Percentiles rank a stretch among this genome's conserved stretches.
Conservation (phyloP, 1,140 invertebrate species). For the Oedothorax gibbosus region DNA sequence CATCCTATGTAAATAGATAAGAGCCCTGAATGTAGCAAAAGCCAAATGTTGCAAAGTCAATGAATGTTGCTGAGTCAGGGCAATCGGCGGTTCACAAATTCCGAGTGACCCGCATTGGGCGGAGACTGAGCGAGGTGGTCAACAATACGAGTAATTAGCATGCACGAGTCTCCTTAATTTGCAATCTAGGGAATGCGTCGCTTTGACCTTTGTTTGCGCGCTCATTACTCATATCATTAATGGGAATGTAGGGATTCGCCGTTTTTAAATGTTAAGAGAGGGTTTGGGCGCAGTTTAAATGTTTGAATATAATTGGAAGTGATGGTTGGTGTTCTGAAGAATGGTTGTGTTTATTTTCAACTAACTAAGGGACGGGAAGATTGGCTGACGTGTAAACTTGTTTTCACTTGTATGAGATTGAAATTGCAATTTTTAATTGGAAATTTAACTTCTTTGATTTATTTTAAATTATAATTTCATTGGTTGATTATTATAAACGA, state of each 20-base stretch:
- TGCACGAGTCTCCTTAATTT: conserved; percentile 55
- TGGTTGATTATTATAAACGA: too few species aligned
- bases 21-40: background rate
- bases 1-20: too few species aligned
- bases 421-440: too few species aligned
- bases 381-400: too few species aligned
- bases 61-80: conserved; percentile 43
- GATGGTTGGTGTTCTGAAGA: too few species aligned
- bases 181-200: conserved; percentile 45
- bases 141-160: conserved; percentile 60
- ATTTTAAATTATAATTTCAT: too few species aligned
- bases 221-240: conserved; percentile 55
- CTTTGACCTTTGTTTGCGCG: conserved; percentile 25
- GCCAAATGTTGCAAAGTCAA: conserved; percentile 9
- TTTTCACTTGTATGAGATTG: too few species aligned
- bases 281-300: too few species aligned
- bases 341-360: too few species aligned
- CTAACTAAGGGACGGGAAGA: too few species aligned
- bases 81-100: conserved; percentile 46
- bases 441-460: too few species aligned
- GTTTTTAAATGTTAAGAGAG: conserved; percentile 20
- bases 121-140: conserved; percentile 46
- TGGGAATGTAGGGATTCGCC: conserved; percentile 28
- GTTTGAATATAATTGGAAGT: too few species aligned
- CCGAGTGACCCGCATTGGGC: conserved; percentile 39